phyloP scores from a whole-genome alignment of 2,888 invertebrate genomes.

The Diloba caeruleocephala region DNA sequence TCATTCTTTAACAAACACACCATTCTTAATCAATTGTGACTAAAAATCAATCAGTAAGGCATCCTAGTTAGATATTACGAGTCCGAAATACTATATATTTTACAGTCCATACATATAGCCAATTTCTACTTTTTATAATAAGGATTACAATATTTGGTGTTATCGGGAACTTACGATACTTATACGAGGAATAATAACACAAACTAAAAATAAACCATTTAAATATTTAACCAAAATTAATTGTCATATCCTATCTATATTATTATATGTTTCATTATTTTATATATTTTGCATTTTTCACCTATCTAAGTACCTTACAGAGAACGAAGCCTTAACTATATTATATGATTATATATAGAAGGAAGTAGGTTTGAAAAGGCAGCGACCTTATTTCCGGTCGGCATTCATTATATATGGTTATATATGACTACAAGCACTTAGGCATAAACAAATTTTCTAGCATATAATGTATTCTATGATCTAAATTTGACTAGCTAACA shows the following conservation, averaged over 20 bases:
- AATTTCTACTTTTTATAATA: slow-evolving; percentile 54
- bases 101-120: slow-evolving; percentile 52
- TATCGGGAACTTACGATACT: slow-evolving; percentile 79
- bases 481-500: slow-evolving; percentile 86
- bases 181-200: slow-evolving; percentile 51
- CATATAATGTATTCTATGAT: slow-evolving; percentile 68
- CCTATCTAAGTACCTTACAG: slow-evolving; percentile 53
- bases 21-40: slow-evolving; percentile 46
- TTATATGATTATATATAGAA: slow-evolving; percentile 47
- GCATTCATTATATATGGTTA: slow-evolving; percentile 51
- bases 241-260: slow-evolving; percentile 56
- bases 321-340: slow-evolving; percentile 50
- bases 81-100: slow-evolving; percentile 45
- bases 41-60: slow-evolving; percentile 44
- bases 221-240: slow-evolving; percentile 35
- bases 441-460: slow-evolving; percentile 63
- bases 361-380: slow-evolving; percentile 57
- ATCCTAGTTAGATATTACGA: slow-evolving; percentile 47
- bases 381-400: slow-evolving; percentile 34
- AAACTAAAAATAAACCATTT: slow-evolving; percentile 3
- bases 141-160: slow-evolving; percentile 61
- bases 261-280: slow-evolving; percentile 45
- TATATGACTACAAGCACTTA: slow-evolving; percentile 56
- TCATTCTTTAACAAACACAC: slow-evolving; percentile 31
- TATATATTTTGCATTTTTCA: slow-evolving; percentile 58